Evolutionary conservation across 2,797 vertebrate genomes (phyloP), one percentile per base, ranked within the genome.

Genomic region (Mareca strepera): DNA sequence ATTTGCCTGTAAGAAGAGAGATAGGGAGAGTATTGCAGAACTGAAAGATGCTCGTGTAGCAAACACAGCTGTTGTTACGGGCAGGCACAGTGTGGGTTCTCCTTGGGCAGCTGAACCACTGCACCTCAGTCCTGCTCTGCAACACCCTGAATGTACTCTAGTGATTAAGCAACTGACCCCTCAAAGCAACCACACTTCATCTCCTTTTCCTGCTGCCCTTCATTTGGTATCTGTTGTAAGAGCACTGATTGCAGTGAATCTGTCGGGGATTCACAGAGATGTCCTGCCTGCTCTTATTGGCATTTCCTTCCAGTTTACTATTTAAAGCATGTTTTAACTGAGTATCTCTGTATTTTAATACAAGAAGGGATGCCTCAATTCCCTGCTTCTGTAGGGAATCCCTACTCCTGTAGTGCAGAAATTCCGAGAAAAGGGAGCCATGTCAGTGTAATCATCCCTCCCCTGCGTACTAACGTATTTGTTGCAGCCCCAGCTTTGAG

Each of bases 381-480:
- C 52, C 25, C 17, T 84, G 5, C 26, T 89, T 59, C 41, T 55
- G 44, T n/a, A 84, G 46, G 50, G 70, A 90, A 78, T 90, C 37
- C 16, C 11, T 64, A 23, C 66, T 93, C 83, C 76, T 35, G 20
- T 67, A 66, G 16, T 10, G 44, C 77, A 75, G 90, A 82, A 67
- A 70, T 93, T 86, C 76, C 87, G 74, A 90, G 81, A 82, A 93
- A 92, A 94, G 41, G 70, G 78, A 46, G 60, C 56, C 39, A 39
- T 53, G 28, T 75, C 64, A 64, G 41, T 93, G 75, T 97, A 78
- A 96, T 96, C 26, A 46, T 96, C 85, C 73, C 69, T 82, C 48
- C 60, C 84, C 66, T 44, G 31, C 83, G 50, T 35, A 53, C 90
- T 92, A 76, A 81, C 50, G 6, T 96, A 85, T 97, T 96, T 92